Base-by-base conservation (phyloP, 2,888 invertebrate genomes). In the Leptarthrus brevirostris region DNA sequence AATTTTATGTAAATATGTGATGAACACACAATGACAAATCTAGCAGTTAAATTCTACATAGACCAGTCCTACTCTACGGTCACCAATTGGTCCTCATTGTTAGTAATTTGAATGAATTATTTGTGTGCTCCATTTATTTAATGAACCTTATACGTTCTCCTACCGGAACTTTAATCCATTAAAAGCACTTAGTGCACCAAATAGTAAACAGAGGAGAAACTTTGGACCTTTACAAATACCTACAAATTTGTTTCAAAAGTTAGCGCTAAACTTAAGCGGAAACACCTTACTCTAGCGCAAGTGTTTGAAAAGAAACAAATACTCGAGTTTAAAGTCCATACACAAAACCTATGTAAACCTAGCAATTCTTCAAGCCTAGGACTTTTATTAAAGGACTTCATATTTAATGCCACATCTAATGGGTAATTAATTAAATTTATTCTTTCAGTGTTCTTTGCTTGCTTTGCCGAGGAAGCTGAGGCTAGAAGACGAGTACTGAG, bases 401-500 rank as follows among this genome's bases (percentile, higher is more conserved):
- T 26, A 3, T 66, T 16, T 47, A 40, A 16, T 24, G 40, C n/a
- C 34, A 58, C 10, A 22, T 44, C 16, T 47, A 66, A 47, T 26
- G 44, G 16, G n/a, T 52, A 52, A 52, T 52, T 52, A 52, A 52
- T 52, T 52, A 22, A 52, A 52, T 10, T 22, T 52, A 8, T 52
- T 52, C 47, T 81, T 87, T 78, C 86, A 92, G 91, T 91, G 80
- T 85, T 93, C 74, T 82, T 93, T 80, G 88, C 92, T 75, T 87
- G 90, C 36, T 86, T 91, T 56, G 87, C 90, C 78, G 89, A 90
- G 80, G 92, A 93, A 85, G 88, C 89, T 22, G 93, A 94, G 83
- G 93, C 90, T 10, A 88, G 93, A 80, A 88, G 94, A 79, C 93
- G 92, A 83, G 92, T 94, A 80, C 86, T 94, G 49, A 87, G 92